Conservation (phyloP, 2,888 invertebrate species). For the Lasioglossum oenotherae region DNA sequence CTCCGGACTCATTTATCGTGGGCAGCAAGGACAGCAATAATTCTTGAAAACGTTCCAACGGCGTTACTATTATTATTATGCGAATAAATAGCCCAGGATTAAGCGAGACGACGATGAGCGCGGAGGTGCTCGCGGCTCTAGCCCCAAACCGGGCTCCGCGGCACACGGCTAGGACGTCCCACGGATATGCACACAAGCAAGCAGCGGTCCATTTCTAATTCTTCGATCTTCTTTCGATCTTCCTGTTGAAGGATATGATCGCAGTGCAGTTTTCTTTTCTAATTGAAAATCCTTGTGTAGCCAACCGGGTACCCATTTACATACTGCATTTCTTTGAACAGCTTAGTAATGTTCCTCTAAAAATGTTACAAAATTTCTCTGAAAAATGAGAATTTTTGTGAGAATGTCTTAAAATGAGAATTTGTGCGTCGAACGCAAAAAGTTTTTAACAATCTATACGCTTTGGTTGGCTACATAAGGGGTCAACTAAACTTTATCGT, state of each 20-base stretch:
- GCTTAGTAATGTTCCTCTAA: too few relatives aligned
- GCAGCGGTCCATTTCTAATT: constrained; percentile 52
- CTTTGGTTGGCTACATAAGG: too few relatives aligned
- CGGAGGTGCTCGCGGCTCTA: constrained; percentile 53
- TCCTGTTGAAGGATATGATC: neutral
- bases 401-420: too few relatives aligned
- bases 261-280: too few relatives aligned
- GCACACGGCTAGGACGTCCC: constrained; percentile 63
- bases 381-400: too few relatives aligned
- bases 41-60: constrained; percentile 83
- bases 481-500: too few relatives aligned
- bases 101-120: constrained; percentile 71
- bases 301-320: too few relatives aligned
- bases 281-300: too few relatives aligned
- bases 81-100: constrained; percentile 83
- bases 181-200: constrained; percentile 63
- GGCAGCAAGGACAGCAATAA: constrained; percentile 83
- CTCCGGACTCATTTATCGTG: constrained; percentile 84
- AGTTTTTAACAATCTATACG: too few relatives aligned
- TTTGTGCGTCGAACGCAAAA: too few relatives aligned
- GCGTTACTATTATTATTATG: constrained; percentile 83
- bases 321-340: too few relatives aligned
- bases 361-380: too few relatives aligned
- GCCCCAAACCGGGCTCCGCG: neutral
- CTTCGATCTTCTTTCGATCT: constrained; percentile 17